Evolutionary conservation across 2,113 vertebrate species (phyloP).

Genomic region (Cnemophilus loriae): DNA sequence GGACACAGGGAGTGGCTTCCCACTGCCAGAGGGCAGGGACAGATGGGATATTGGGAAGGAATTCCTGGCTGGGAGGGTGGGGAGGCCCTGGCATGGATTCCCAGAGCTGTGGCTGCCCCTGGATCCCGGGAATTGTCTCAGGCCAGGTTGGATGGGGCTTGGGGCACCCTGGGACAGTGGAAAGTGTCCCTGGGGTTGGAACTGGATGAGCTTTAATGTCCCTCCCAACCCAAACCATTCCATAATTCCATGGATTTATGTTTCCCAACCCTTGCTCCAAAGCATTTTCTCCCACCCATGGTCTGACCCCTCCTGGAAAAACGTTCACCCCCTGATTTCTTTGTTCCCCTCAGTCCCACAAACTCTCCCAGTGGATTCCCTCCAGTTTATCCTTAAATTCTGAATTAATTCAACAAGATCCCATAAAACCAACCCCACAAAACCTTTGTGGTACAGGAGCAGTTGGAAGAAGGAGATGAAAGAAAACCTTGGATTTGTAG

Average conservation of each 20-base stretch:
- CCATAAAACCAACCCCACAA: not conserved
- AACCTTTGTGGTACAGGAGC: not conserved
- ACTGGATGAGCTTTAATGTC: not conserved
- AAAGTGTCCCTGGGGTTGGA: not conserved
- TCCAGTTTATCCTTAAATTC: not conserved
- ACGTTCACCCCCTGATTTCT: not conserved
- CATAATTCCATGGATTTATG: not conserved
- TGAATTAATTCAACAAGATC: not conserved
- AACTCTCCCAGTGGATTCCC: not conserved
- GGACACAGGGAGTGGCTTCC: not conserved
- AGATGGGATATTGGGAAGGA: not conserved
- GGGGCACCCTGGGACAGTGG: not conserved
- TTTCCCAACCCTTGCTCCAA: not conserved
- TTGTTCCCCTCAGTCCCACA: not conserved
- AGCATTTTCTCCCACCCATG: not conserved
- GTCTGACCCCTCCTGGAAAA: not conserved
- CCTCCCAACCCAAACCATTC: not conserved
- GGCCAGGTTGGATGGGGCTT: fast-evolving
- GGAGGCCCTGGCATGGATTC: fast-evolving
- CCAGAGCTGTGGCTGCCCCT: not conserved
- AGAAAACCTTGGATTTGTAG: not conserved
- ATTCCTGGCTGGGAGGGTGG: not conserved
- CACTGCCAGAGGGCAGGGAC: not conserved
- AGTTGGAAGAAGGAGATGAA: not conserved
- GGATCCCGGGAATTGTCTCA: not conserved